phyloP scores from a whole-genome alignment of 2,113 vertebrate genomes.

The Petrocephalus zakoni region DNA sequence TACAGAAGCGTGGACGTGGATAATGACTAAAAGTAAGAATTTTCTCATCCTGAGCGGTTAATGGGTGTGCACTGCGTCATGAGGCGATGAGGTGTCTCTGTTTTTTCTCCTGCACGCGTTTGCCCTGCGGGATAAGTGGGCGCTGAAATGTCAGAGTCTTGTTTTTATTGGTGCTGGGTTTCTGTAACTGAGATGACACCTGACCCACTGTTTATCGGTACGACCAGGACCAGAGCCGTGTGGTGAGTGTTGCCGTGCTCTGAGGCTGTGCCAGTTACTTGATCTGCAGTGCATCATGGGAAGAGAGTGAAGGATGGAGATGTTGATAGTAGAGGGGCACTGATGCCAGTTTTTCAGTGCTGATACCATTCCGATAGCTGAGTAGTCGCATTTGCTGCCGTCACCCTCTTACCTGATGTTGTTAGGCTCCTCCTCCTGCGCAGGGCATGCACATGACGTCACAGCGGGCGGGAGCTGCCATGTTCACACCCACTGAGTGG shows the following conservation, averaged over 20 bases:
- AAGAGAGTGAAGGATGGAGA: not conserved
- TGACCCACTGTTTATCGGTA: not conserved
- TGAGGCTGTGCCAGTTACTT: not conserved
- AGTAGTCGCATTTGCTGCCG: no score
- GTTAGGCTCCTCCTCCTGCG: no score
- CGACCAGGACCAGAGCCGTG: not conserved
- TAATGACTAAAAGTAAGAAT: not conserved
- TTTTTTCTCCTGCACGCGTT: not conserved
- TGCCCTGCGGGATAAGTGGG: not conserved
- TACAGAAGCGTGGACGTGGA: not conserved
- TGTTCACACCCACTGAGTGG: no score
- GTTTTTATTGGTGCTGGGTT: conserved; percentile 1
- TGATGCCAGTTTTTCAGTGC: no score
- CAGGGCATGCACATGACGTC: no score
- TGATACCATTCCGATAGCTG: no score
- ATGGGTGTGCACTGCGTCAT: not conserved
- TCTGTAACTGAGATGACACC: conserved; percentile 8
- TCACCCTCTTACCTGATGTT: no score
- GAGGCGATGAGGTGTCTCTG: not conserved
- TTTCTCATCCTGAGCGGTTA: not conserved
- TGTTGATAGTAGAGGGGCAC: not conserved
- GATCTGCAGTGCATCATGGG: not conserved
- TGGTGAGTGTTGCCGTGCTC: not conserved
- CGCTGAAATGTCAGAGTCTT: conserved; percentile 15
- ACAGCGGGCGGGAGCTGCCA: no score